Conservation (phyloP, 2,888 invertebrate genomes). For the Pediacus dermestoides region DNA sequence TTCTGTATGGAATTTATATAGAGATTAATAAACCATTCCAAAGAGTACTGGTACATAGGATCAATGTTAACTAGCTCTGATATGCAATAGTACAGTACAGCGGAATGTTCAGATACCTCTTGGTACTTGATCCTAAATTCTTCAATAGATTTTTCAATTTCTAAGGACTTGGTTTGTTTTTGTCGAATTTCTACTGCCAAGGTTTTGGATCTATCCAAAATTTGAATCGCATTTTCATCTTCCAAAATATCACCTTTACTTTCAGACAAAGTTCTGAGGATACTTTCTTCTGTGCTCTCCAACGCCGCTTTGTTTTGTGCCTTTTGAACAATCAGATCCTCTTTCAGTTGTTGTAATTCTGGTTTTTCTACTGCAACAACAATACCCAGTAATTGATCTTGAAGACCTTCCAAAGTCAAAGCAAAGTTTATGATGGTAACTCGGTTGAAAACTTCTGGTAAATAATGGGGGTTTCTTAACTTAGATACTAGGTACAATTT, state of each 20-base stretch:
- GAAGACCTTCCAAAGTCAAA: slow-evolving; percentile 75
- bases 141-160: slow-evolving; percentile 75
- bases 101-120: slow-evolving; percentile 75
- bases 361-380: slow-evolving; percentile 83
- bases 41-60: slow-evolving; percentile 86
- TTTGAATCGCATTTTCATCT: slow-evolving; percentile 84
- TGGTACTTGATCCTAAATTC: slow-evolving; percentile 69
- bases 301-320: slow-evolving; percentile 77
- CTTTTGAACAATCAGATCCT: slow-evolving; percentile 72
- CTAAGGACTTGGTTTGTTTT: slow-evolving; percentile 74
- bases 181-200: slow-evolving; percentile 77
- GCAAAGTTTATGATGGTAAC: slow-evolving; percentile 82
- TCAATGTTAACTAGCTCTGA: slow-evolving; percentile 80
- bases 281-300: slow-evolving; percentile 84
- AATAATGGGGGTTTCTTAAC: slow-evolving; percentile 78
- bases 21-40: slow-evolving; percentile 82
- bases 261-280: slow-evolving; percentile 77
- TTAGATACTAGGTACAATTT: slow-evolving; percentile 79
- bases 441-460: slow-evolving; percentile 80
- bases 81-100: slow-evolving; percentile 77
- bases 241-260: slow-evolving; percentile 86
- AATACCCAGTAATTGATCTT: slow-evolving; percentile 80
- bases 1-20: slow-evolving; percentile 75
- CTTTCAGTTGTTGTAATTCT: slow-evolving; percentile 76
- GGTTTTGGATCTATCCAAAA: slow-evolving; percentile 80